Evolutionary conservation across 1,140 invertebrate genomes (phyloP), one percentile per base, ranked within the genome.

Genomic region (Mya arenaria): DNA sequence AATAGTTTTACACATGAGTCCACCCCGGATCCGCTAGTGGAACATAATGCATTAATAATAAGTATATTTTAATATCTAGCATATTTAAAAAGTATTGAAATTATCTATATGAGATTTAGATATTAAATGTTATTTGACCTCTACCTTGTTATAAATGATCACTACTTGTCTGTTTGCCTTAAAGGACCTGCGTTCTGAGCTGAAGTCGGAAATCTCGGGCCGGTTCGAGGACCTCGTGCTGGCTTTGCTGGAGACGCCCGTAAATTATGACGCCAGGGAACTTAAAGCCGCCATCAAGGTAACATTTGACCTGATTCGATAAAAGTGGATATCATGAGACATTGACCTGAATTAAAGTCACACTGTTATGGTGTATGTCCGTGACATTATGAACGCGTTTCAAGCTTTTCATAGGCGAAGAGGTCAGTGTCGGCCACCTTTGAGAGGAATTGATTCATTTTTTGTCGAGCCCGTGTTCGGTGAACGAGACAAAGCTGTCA

Each of bases 271-370:
- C 94, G 98, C 98, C 1, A 95, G 95, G 56, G 94, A 95, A 75
- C 93, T 99, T n/a, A 95, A 96, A 82, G 97, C 97, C 89, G 97
- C 98, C 1, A 98, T 99, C 97, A 98, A 74, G 96, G 91, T 92
- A 84, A 15, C n/a, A n/a, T 13, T 62, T 5, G n/a, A 13, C 32
- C 13, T 39, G 36, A 4, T 44, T 60, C 23, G 25, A 23, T 8
- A 10, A 15, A 60, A 15, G 60, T 52, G 48, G 10, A 17, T 23
- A 23, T 52, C 17, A n/a, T 52, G 25, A 52, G 4, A 23, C 48
- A 52, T n/a, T 23, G 2, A 19, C 41, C 48, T 52, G 17, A 8
- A 23, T 52, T 1, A n/a, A n/a, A n/a, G n/a, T n/a, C n/a, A n/a
- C n/a, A n/a, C n/a, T n/a, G n/a, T n/a, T n/a, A n/a, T 52, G 19